Base-by-base conservation (phyloP, 1,140 invertebrate species). In the Pseudomyrmex dendroicus region DNA sequence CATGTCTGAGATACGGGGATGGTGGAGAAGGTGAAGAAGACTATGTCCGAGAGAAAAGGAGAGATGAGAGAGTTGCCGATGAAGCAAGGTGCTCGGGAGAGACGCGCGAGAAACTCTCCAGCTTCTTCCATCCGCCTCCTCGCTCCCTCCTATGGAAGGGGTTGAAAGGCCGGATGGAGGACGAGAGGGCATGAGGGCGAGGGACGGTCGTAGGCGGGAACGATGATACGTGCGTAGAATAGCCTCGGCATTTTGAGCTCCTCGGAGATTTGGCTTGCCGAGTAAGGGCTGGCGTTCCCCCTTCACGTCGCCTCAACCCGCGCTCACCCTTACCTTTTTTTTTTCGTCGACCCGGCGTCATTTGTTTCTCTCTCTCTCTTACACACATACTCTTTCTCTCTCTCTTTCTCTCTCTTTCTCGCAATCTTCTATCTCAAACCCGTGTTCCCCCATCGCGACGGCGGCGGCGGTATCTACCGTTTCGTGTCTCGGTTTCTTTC, bases 171-270 rank as follows among this genome's bases (percentile, higher is more conserved):
- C 76, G 59, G 67, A 12, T 74, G 56, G 74, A 68, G 76, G 50
- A 86, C 73, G 82, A 84, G 73, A 84, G 83, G 63, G 77, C 35
- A 35, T 83, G 73, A 82, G 76, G 66, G 70, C 20, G 73, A 74
- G 78, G 76, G 84, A n/a, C 73, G 89, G 74, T 66, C 78, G 83
- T 63, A 87, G 84, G 82, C 84, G 87, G 88, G 87, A 88, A 86
- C 86, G 90, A 86, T 90, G 90, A 91, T 92, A 92, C 91, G 91
- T 92, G 91, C 88, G 87, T 90, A 83, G 91, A 91, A 91, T 92
- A 91, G 86, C 88, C 84, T 86, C 68, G 88, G 86, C 84, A 84
- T 89, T 86, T 86, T 87, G 83, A 86, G 86, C 85, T 92, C 91
- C 91, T 92, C 84, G 84, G 91, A 91, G 90, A 92, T 92, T 92